A percentile compares a stretch with the other conserved stretches of the same genome.
These are phyloP conservation scores for Acrobasis consociella DNA, from an alignment of 2,888 invertebrate genomes.

Conservation along the genomic window DNA sequence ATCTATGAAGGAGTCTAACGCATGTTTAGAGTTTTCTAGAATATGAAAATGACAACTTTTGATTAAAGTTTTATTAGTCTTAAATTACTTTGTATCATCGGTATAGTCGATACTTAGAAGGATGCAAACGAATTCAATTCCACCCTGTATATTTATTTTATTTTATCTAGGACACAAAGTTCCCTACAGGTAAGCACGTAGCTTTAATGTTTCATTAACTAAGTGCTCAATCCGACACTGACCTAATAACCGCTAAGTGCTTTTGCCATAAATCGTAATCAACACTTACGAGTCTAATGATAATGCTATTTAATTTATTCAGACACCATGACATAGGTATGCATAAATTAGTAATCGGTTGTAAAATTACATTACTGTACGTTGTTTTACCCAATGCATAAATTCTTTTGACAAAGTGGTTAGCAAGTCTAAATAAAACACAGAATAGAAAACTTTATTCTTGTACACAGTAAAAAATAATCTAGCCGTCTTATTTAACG, in stretches of 20 bases:
- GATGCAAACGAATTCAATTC: no score
- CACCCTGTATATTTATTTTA: no score
- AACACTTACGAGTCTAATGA: slow-evolving; percentile 3
- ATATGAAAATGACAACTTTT: no score
- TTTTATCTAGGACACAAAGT: no score
- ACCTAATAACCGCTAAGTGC: not conserved
- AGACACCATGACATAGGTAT: slow-evolving; percentile 10
- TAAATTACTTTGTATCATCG: no score
- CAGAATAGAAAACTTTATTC: no score
- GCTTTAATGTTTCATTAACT: not conserved
- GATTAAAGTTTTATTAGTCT: no score
- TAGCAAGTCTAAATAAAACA: not conserved
- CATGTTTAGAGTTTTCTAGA: no score
- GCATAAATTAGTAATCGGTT: not conserved
- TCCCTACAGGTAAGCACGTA: not conserved
- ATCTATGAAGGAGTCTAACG: no score
- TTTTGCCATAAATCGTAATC: slow-evolving; percentile 4
- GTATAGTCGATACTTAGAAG: no score
- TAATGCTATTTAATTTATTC: not conserved
- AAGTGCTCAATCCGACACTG: not conserved
- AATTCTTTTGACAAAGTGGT: not conserved
- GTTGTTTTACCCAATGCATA: not conserved
- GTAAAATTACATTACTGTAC: not conserved
- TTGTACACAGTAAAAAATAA: no score
- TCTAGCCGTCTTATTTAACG: no score